Evolutionary conservation across 1,140 invertebrate species (phyloP), one percentile per base, ranked within the genome.

Genomic region (Papilio helenus): DNA sequence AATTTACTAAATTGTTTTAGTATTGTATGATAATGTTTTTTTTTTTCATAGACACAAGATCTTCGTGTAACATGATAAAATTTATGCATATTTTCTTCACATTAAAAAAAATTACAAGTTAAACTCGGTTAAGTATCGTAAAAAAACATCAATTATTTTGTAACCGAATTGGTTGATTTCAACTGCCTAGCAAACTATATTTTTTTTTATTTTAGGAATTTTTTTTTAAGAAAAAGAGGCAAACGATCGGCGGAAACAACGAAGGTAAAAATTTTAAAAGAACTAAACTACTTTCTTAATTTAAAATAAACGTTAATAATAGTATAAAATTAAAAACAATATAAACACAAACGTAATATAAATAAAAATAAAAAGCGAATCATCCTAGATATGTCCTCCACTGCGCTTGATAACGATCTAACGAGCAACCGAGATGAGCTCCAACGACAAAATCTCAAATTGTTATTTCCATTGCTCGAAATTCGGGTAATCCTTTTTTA

Each of bases 401-500:
- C 61, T 3, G n/a, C 9, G 26, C 58, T 7, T 34, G 61, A 68
- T 68, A 68, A 68, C 61, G 12, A 68, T 68, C 61, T 68, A 68
- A 68, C 61, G 61, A 68, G 61, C 61, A 12, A 29, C 61, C 61
- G 23, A 68, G 61, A 68, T 68, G 61, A 29, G 26, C 23, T 68
- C 26, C 61, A 26, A 20, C 42, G 72, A 74, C 39, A 14, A 20
- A 74, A 74, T 74, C 39, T 74, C 20, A 74, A 49, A 74, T 74
- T 49, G 72, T 74, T 74, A 74, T 68, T 26, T 68, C 61, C 23
- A 68, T 49, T 74, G 72, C 42, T 46, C 42, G 9, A 23, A 26
- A 49, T 74, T 74, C 44, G 3, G 44, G 39, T 49, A 46, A 46
- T 46, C 23, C 20, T 74, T 49, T 72, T 44, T 46, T 74, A 46